phyloP scores from a whole-genome alignment of 2,888 invertebrate genomes.

The Gymnocheta viridis region DNA sequence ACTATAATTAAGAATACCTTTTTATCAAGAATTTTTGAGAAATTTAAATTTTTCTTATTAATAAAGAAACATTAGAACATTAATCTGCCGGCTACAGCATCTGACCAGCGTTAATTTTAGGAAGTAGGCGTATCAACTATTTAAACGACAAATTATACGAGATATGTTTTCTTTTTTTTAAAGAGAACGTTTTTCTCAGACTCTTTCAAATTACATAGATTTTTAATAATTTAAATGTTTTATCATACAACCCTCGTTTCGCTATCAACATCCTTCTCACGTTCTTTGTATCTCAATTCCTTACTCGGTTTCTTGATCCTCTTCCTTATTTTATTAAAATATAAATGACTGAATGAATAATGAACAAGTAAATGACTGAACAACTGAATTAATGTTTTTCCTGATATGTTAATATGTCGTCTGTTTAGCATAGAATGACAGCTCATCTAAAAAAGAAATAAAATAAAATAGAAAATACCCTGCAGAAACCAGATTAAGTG shows the following conservation, averaged over 20 bases:
- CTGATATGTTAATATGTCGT: constrained; percentile 55
- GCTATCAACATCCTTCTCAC: not conserved
- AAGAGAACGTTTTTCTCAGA: too few species aligned
- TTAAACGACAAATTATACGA: too few species aligned
- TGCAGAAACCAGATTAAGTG: constrained; percentile 29
- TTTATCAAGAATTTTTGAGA: too few species aligned
- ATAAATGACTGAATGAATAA: constrained; percentile 46
- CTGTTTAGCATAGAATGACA: constrained; percentile 56
- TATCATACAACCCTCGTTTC: not conserved
- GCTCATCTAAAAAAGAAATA: constrained; percentile 7
- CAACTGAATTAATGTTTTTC: constrained; percentile 33
- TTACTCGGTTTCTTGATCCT: not conserved
- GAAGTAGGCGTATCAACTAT: too few species aligned
- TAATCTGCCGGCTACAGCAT: too few species aligned
- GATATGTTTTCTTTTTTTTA: too few species aligned
- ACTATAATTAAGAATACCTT: too few species aligned
- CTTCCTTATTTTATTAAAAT: constrained; percentile 9
- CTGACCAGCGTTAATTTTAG: too few species aligned
- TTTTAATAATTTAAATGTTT: not conserved
- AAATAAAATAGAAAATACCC: constrained; percentile 2
- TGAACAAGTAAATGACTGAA: constrained; percentile 19
- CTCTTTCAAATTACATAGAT: too few species aligned
- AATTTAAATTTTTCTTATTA: too few species aligned
- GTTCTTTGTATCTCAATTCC: not conserved
- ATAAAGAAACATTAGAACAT: too few species aligned